Evolutionary conservation across 2,113 vertebrate species (phyloP).

Genomic region (Vombatus ursinus): DNA sequence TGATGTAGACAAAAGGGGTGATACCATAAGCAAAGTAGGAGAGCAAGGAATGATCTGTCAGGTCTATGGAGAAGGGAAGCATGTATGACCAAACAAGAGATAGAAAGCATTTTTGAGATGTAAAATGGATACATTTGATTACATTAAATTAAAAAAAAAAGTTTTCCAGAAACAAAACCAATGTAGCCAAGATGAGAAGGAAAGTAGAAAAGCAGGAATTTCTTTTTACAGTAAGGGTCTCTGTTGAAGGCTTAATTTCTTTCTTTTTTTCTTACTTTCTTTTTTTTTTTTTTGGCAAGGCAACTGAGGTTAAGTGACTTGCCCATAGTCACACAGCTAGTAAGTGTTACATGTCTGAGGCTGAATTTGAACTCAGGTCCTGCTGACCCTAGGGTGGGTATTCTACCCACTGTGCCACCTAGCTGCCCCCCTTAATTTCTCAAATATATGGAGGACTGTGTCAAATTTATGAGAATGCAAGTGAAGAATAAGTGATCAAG

Average conservation of each 20-base stretch:
- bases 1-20: neutral
- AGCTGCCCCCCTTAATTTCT: neutral
- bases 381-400: too few relatives aligned
- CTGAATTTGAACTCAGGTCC: too few relatives aligned
- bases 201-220: neutral
- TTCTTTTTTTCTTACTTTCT: too few relatives aligned
- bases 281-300: too few relatives aligned
- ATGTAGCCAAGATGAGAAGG: neutral
- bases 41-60: neutral
- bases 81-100: neutral
- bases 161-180: neutral
- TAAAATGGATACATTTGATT: too few relatives aligned
- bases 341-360: too few relatives aligned
- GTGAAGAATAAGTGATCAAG: neutral
- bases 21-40: neutral
- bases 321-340: too few relatives aligned
- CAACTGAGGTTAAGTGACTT: too few relatives aligned
- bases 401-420: too few relatives aligned
- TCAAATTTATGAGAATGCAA: neutral
- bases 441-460: neutral
- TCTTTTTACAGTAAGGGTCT: neutral
- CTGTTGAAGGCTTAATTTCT: neutral
- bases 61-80: neutral
- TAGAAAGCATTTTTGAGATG: neutral
- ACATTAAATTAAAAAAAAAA: neutral